Evolutionary conservation across 2,888 invertebrate species (phyloP), one percentile per base, ranked within the genome.

Genomic region (Notocelia uddmanniana): DNA sequence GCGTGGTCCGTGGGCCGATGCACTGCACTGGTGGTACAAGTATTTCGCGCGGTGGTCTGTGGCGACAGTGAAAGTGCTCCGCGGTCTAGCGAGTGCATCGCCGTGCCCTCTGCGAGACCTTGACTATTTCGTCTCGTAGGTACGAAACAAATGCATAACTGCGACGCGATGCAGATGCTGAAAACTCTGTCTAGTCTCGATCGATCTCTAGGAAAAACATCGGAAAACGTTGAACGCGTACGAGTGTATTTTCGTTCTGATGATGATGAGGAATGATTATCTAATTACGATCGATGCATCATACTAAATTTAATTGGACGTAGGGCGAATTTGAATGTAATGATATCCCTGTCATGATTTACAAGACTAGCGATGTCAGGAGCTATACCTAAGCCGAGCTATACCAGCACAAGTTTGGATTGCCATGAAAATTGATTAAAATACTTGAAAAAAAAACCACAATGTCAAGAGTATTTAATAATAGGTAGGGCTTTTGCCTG

Each of bases 51-150:
- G 80, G 83, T 85, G 87, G 87, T 86, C 81, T 79, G 79, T 59
- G 76, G 75, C 79, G 89, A 89, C 80, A 90, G 91, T 89, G 91
- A 92, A 91, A 92, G 91, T 91, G 85, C 84, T 83, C 83, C 58
- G 82, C 79, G 80, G 82, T 83, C 85, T 87, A 86, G 84, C 78
- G 80, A 80, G 79, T 76, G 78, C 77, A 76, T 71, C 76, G 76
- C 76, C 78, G 77, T 78, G 77, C 77, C 77, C 77, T 64, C 72
- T 74, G 74, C 71, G 76, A 78, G 83, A 83, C 83, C 83, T 84
- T 84, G 83, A 79, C 76, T 64, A 74, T 71, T 48, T 50, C 37
- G 37, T 66, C 73, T 57, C 57, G 73, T 59, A 45, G 74, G 74
- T 74, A 74, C 63, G 63, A 68, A 62, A 57, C 50, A 54, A 60